These are phyloP conservation scores for Montipora capricornis DNA, from an alignment of 64 coral and sea anemone species.

Conservation along the genomic window DNA sequence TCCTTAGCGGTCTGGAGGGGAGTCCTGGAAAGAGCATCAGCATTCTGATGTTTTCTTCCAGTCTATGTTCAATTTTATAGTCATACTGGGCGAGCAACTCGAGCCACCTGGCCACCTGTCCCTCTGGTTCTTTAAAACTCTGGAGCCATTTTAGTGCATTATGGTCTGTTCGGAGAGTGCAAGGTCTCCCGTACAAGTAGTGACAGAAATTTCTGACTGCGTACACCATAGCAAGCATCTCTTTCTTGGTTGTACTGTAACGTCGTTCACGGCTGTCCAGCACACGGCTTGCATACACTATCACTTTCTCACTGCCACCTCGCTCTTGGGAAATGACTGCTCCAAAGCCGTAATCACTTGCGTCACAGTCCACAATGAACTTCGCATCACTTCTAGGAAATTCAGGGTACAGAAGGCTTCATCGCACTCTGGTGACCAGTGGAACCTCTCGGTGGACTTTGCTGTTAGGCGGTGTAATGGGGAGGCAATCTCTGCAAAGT, in stretches of 20 bases:
- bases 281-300: conserved; percentile 12
- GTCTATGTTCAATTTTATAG: too few species aligned
- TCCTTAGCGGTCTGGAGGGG: too few species aligned
- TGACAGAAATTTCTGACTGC: conserved; percentile 49
- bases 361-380: conserved; percentile 4
- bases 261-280: not conserved
- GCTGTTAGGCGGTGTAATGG: conserved; percentile 21
- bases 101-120: not conserved
- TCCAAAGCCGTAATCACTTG: not conserved
- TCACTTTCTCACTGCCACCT: not conserved
- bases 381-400: too few species aligned
- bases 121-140: conserved; percentile 42
- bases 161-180: conserved; percentile 38
- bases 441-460: not conserved
- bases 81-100: too few species aligned
- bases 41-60: too few species aligned
- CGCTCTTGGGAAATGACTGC: not conserved
- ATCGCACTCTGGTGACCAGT: too few species aligned
- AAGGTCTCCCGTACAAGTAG: conserved; percentile 31
- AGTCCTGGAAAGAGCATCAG: too few species aligned
- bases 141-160: conserved; percentile 50
- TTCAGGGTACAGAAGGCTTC: not conserved
- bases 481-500: conserved; percentile 2
- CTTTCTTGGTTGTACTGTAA: conserved; percentile 19
- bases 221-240: conserved; percentile 36